Base-by-base conservation (phyloP, 1,140 invertebrate species). In the Plectrocnemia conspersa region DNA sequence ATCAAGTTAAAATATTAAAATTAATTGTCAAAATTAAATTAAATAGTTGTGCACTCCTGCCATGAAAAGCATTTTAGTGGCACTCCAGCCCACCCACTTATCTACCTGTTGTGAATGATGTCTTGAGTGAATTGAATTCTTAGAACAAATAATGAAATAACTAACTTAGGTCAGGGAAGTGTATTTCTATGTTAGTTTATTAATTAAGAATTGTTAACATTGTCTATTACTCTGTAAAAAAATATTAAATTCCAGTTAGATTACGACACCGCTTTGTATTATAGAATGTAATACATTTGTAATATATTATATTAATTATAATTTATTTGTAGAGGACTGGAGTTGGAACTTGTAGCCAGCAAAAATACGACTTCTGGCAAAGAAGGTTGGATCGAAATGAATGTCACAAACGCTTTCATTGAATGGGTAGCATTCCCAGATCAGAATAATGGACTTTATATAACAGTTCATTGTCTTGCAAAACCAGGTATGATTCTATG, bases 401-500 rank as follows among this genome's bases (percentile, higher is more conserved):
- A 92, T 65, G 79, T 90, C 2, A 93, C 86, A 0, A 74, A 70
- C 29, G 80, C 88, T 1, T 72, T 91, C 27, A 75, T 78, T 1
- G 77, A 83, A 18, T 96, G 92, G 92, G 78, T 91, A 21, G 73
- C 79, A 11, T 82, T 85, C 59, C 84, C 88, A 0, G 73, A 80
- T 2, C 79, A 82, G n/a, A 96, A 97, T 70, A 80, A 84, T 49
- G 93, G 93, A 36, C 79, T 97, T n/a, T 92, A 91, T 67, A 76
- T 93, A n/a, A 85, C 87, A 0, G 83, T 91, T 1, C 85, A 88
- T 69, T 80, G 79, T 22, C 77, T 77, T 49, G 76, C 81, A 62
- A 81, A 81, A 63, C 79, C 78, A 66, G 82, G 84, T 86, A 73
- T 38, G 21, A 45, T 40, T 29, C 21, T 62, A 48, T 49, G n/a